phyloP scores from a whole-genome alignment of 2,113 vertebrate genomes.

The Balaeniceps rex region DNA sequence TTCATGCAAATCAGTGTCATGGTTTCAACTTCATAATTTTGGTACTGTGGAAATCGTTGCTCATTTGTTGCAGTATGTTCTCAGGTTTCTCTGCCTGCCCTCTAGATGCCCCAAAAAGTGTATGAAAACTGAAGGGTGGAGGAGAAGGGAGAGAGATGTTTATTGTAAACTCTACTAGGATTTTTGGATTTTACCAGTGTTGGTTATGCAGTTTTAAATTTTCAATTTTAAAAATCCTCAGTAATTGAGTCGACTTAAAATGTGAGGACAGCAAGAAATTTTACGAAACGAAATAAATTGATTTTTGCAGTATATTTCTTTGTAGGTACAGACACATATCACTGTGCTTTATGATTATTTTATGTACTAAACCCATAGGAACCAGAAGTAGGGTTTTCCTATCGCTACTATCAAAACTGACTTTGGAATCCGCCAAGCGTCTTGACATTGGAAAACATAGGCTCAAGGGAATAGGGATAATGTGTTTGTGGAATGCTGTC shows the following conservation, averaged over 20 bases:
- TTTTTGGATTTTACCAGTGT: neutral
- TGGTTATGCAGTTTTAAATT: neutral
- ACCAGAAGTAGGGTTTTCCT: neutral
- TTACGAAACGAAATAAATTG: neutral
- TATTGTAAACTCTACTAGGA: neutral
- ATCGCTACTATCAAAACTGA: neutral
- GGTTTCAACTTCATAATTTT: constrained; percentile 12
- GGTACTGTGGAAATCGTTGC: neutral
- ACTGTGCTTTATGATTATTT: neutral
- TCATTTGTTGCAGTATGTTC: constrained; percentile 30
- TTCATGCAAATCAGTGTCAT: constrained; percentile 15
- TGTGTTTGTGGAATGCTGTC: neutral
- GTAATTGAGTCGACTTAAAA: neutral
- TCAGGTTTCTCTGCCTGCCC: constrained; percentile 35
- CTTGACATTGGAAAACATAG: neutral
- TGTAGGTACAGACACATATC: neutral
- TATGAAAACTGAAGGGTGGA: neutral
- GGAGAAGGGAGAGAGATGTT: neutral
- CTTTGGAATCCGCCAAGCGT: neutral
- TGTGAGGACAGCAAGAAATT: neutral
- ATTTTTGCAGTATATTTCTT: neutral
- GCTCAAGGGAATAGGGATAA: neutral
- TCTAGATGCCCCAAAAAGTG: neutral
- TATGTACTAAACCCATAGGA: neutral
- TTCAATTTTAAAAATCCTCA: neutral